A percentile compares a stretch with the other conserved stretches of the same genome.
Evolutionary conservation across 2,888 invertebrate genomes (phyloP).

Genomic region (Ennomos quercinarius): DNA sequence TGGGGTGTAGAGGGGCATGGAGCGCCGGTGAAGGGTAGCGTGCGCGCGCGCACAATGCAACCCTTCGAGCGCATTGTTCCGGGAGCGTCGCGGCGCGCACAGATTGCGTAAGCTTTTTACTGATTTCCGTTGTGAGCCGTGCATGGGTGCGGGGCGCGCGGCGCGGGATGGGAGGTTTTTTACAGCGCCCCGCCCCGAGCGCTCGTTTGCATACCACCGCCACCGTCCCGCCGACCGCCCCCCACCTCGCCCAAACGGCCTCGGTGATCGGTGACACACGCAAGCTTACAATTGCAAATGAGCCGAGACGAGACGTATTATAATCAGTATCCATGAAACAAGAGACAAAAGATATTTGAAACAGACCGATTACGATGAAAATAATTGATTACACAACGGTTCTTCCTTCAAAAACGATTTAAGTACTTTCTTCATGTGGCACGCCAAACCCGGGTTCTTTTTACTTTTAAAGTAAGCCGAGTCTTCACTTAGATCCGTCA

Average conservation of each 20-base stretch:
- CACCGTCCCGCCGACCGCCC: constrained; percentile 29
- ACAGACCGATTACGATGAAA: no score
- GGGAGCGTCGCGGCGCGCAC: constrained; percentile 46
- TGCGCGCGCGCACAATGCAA: constrained; percentile 62
- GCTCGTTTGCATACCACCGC: constrained; percentile 65
- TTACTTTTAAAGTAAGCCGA: no score
- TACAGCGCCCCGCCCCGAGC: constrained; percentile 43
- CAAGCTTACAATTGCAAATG: constrained; percentile 19
- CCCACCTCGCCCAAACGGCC: constrained; percentile 8
- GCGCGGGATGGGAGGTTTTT: constrained; percentile 25
- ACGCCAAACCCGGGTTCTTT: no score
- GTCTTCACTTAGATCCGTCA: no score
- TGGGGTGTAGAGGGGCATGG: constrained; percentile 27
- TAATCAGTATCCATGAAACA: constrained; percentile 2
- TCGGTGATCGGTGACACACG: constrained; percentile 16
- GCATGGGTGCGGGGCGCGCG: constrained; percentile 40
- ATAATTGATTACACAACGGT: no score
- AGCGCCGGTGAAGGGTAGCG: constrained; percentile 28
- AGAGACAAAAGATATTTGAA: neutral
- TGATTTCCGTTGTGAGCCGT: constrained; percentile 53
- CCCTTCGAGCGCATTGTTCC: constrained; percentile 52
- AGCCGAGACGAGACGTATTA: constrained; percentile 1
- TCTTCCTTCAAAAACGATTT: no score
- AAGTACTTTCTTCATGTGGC: no score
- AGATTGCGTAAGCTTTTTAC: constrained; percentile 66